These are phyloP conservation scores for Morphnarchus princeps DNA, from an alignment of 2,113 vertebrate species.

Conservation along the genomic window DNA sequence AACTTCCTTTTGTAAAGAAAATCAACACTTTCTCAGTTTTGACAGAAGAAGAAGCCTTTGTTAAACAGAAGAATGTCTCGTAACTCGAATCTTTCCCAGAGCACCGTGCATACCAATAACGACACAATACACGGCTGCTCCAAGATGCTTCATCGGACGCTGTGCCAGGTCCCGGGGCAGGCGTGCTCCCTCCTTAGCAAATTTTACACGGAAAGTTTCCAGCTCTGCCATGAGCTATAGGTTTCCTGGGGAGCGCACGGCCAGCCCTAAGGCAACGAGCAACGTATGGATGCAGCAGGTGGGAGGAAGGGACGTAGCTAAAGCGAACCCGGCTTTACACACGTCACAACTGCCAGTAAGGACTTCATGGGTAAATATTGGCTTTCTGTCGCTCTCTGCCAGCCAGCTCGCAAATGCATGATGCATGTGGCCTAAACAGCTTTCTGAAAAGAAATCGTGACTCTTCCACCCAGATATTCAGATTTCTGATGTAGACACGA, in stretches of 20 bases:
- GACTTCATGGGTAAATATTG: not conserved
- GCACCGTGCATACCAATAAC: not conserved
- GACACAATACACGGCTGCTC: fast-evolving
- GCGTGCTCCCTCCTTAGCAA: not conserved
- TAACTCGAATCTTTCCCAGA: not conserved
- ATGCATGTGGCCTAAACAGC: not conserved
- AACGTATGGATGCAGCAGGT: not conserved
- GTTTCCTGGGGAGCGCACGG: not conserved
- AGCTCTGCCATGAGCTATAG: not conserved
- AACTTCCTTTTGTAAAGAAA: conserved; percentile 7
- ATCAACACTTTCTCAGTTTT: not conserved
- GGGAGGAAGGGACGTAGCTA: not conserved
- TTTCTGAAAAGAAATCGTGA: not conserved
- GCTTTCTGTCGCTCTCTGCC: not conserved
- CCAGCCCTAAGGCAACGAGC: not conserved
- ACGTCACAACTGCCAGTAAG: not conserved
- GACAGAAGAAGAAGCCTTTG: not conserved
- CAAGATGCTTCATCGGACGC: not conserved
- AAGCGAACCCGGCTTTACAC: fast-evolving
- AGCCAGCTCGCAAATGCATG: not conserved
- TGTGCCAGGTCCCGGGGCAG: fast-evolving
- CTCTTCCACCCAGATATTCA: not conserved
- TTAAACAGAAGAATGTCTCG: not conserved
- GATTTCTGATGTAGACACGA: not conserved
- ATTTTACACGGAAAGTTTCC: not conserved